phyloP scores from a whole-genome alignment of 2,888 invertebrate species.

The Ornithoptera priamus region DNA sequence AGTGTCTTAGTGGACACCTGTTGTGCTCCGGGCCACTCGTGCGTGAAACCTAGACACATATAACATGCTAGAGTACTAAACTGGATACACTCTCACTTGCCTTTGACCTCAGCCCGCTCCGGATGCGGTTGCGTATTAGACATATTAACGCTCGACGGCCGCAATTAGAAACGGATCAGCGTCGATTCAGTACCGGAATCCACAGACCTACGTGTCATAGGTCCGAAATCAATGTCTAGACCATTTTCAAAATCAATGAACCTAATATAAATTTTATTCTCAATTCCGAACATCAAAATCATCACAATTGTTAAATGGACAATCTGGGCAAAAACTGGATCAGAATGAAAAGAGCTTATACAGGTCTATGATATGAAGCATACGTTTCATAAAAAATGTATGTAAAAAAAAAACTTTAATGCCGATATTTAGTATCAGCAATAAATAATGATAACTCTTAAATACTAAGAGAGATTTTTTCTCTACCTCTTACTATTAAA shows the following conservation, averaged over 20 bases:
- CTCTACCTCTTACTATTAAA: too few species aligned
- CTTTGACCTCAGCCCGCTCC: slow-evolving; percentile 38
- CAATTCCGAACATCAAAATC: too few species aligned
- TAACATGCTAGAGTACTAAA: slow-evolving; percentile 31
- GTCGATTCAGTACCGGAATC: not conserved
- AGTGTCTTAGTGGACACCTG: slow-evolving; percentile 27
- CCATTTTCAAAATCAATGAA: not conserved
- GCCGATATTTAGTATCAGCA: too few species aligned
- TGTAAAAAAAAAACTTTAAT: too few species aligned
- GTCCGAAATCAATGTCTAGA: not conserved
- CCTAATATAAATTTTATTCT: too few species aligned
- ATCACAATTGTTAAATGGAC: too few species aligned
- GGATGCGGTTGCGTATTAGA: slow-evolving; percentile 26
- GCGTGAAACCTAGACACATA: slow-evolving; percentile 27
- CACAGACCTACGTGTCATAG: not conserved
- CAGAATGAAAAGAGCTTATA: too few species aligned
- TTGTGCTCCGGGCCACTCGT: slow-evolving; percentile 17
- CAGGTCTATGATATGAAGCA: too few species aligned
- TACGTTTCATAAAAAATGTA: too few species aligned
- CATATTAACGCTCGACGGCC: slow-evolving; percentile 14
- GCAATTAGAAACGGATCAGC: slow-evolving; percentile 6
- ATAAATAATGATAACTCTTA: too few species aligned
- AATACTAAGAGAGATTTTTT: too few species aligned
- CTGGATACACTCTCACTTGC: slow-evolving; percentile 40
- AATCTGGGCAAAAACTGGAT: too few species aligned